Base-by-base conservation (phyloP, 2,888 invertebrate genomes). In the Lepidochitona cinerea region DNA sequence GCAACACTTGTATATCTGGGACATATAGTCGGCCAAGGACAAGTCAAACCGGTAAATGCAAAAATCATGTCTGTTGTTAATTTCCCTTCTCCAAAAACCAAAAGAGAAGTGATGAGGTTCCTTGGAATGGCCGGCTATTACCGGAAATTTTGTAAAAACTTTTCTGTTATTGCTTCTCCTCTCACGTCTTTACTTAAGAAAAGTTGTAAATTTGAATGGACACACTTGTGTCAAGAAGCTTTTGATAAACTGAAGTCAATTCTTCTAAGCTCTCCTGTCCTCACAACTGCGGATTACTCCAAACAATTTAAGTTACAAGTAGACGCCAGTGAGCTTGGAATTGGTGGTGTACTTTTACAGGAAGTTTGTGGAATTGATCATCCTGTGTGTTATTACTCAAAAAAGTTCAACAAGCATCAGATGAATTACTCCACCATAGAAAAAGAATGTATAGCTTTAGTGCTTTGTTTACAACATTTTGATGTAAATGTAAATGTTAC, bases 241-340 rank as follows among this genome's bases (percentile, higher is more conserved):
- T 88, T 89, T 65, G 71, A 84, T 7, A 53, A 74, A 7, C 75
- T 87, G 54, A 90, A 89, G 59, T 14, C 64, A 0, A 59, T 79
- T 49, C 65, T 82, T 23, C 49, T 52, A 14, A 36, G 12, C 18
- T 18, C 49, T 37, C 81, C 77, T 1, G 71, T 80, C 29, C 35
- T 84, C 5, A 23, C 23, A 26, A 66, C 72, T 9, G 67, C 78
- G 12, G 37, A 72, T 37, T 73, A 67, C 68, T 14, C 36, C 0
- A 37, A 75, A 64, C 74, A 68, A 14, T 79, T 82, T 71, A 78
- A 75, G 52, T n/a, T 84, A 3, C 70, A 66, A 6, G 78, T 81
- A 6, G 83, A 85, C 77, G 84, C 82, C 9, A 79, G 79, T 75
- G 82, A 78, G 66, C 49, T 77, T n/a, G 82, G 75, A 12, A 37